Conservation (phyloP, 1,140 invertebrate species). For the Drosophila nannoptera region DNA sequence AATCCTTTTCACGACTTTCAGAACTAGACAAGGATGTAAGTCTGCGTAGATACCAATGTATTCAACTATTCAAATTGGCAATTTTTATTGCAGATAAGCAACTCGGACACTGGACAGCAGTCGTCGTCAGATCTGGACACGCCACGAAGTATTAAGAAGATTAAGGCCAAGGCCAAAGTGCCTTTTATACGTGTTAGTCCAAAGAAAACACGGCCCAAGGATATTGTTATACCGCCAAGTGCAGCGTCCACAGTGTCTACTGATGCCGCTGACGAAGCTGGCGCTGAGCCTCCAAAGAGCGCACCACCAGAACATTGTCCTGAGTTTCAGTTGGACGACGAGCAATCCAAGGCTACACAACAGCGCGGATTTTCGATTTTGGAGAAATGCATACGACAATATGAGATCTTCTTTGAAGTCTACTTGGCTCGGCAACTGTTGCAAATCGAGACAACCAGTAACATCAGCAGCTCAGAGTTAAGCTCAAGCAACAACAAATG, state of each 20-base stretch:
- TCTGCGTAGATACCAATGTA: neutral
- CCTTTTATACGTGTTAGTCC: slow-evolving; percentile 68
- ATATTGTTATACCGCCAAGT: slow-evolving; percentile 49
- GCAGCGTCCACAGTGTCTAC: neutral
- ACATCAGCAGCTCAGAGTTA: slow-evolving; percentile 6
- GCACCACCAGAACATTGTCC: slow-evolving; percentile 58
- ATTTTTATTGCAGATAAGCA: slow-evolving; percentile 51
- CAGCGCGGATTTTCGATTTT: slow-evolving; percentile 80
- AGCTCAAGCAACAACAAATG: slow-evolving; percentile 49
- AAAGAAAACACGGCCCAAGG: slow-evolving; percentile 67
- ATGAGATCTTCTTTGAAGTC: slow-evolving; percentile 82
- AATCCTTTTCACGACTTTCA: slow-evolving; percentile 80
- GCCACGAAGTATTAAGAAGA: slow-evolving; percentile 73
- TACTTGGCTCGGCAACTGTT: slow-evolving; percentile 69
- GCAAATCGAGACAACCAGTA: slow-evolving; percentile 39
- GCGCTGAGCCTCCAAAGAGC: slow-evolving; percentile 60
- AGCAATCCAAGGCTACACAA: slow-evolving; percentile 51
- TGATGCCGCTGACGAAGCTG: slow-evolving; percentile 26
- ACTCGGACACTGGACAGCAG: slow-evolving; percentile 69
- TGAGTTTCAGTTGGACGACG: slow-evolving; percentile 58
- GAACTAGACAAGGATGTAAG: slow-evolving; percentile 80
- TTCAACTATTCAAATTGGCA: neutral
- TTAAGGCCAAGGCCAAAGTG: slow-evolving; percentile 67
- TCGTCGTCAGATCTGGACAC: slow-evolving; percentile 76
- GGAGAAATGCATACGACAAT: slow-evolving; percentile 84